A percentile compares a stretch with the other conserved stretches of the same genome.
Evolutionary conservation across 2,888 invertebrate species (phyloP).

Genomic region (Caenorhabditis sinica): DNA sequence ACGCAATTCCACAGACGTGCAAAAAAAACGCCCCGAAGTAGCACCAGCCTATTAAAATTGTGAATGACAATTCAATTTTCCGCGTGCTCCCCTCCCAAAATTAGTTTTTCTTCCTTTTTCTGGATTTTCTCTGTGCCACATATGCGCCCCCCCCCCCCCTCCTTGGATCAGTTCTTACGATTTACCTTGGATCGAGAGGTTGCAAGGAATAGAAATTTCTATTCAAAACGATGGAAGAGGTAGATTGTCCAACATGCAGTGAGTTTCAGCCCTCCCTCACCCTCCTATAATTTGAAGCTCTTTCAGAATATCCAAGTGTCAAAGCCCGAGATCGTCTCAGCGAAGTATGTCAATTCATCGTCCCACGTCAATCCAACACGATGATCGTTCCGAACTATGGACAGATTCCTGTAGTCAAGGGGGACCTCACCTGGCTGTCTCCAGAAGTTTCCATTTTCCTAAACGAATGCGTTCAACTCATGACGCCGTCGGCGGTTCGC

Average conservation of each 20-base stretch:
- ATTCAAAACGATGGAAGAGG: conserved; percentile 56
- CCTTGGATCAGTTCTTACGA: not conserved
- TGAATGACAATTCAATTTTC: too few relatives aligned
- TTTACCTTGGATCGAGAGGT: conserved; percentile 12
- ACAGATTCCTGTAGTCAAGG: conserved; percentile 55
- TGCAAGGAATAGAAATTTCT: conserved; percentile 24
- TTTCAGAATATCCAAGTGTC: conserved; percentile 53
- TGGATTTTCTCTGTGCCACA: conserved; percentile 1
- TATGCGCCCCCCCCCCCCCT: not conserved
- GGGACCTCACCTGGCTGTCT: conserved; percentile 60
- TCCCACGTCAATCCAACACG: conserved; percentile 43
- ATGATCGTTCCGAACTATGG: conserved; percentile 56
- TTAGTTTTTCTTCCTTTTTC: too few relatives aligned
- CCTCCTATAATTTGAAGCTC: not conserved
- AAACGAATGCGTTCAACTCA: conserved; percentile 49
- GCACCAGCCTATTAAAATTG: too few relatives aligned
- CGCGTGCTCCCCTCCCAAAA: too few relatives aligned
- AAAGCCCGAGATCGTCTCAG: conserved; percentile 51
- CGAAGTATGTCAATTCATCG: conserved; percentile 49
- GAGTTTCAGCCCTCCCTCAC: conserved; percentile 8
- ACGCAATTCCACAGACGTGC: too few relatives aligned
- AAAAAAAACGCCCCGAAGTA: too few relatives aligned
- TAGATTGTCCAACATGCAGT: conserved; percentile 65
- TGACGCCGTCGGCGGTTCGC: conserved; percentile 63
- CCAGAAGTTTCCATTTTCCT: conserved; percentile 52